A percentile compares a stretch with the other conserved stretches of the same genome.
phyloP scores from a whole-genome alignment of 2,797 vertebrate species.

The Hemibagrus guttatus region DNA sequence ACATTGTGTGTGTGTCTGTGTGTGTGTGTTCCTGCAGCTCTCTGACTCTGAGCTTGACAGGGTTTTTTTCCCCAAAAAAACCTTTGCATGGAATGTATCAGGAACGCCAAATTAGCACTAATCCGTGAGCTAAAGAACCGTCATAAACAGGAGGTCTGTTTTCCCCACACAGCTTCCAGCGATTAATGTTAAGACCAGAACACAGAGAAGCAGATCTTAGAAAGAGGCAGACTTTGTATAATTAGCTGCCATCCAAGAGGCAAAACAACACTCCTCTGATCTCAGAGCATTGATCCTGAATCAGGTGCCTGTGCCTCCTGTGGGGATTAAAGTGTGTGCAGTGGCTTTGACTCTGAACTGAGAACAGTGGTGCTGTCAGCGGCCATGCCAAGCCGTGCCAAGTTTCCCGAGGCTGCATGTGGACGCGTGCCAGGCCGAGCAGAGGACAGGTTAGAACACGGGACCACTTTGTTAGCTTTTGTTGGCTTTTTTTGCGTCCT shows the following conservation, averaged over 20 bases:
- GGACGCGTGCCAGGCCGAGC: constrained; percentile 3
- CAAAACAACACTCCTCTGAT: constrained; percentile 29
- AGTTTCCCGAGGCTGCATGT: background rate
- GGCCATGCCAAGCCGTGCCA: background rate
- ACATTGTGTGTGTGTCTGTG: background rate
- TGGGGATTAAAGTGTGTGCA: background rate
- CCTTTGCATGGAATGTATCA: background rate
- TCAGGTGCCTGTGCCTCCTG: background rate
- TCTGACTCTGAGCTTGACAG: background rate
- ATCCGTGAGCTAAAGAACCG: background rate
- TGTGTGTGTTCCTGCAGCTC: background rate
- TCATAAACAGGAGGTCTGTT: constrained; percentile 12
- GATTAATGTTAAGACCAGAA: constrained; percentile 43
- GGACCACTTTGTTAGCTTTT: constrained; percentile 19
- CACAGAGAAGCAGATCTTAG: constrained; percentile 30
- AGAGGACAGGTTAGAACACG: constrained; percentile 36
- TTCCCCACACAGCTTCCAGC: constrained; percentile 12
- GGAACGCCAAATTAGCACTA: constrained; percentile 30
- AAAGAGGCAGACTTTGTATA: constrained; percentile 32
- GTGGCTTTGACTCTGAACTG: background rate
- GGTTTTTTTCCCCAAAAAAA: background rate
- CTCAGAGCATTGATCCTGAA: background rate
- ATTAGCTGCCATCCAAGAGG: constrained; percentile 17
- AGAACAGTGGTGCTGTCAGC: constrained; percentile 13
- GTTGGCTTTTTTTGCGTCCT: constrained; percentile 11